Evolutionary conservation across 2,113 vertebrate genomes (phyloP), one percentile per base, ranked within the genome.

Genomic region (Peromyscus polionotus): DNA sequence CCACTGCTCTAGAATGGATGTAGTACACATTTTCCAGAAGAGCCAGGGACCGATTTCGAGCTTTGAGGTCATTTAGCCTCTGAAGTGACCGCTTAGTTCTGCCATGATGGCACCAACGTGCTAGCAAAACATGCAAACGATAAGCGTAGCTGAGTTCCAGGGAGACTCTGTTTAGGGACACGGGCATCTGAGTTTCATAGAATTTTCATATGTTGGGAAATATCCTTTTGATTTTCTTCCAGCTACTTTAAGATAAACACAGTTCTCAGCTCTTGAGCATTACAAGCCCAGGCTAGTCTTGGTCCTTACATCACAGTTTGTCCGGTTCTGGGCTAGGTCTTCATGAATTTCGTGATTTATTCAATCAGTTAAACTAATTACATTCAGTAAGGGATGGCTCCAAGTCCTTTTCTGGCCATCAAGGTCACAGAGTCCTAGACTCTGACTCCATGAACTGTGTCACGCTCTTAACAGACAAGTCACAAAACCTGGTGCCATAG

Each of bases 81-180:
- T 26, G 16, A 12, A 51, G 20, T 10, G 73, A 45, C 17, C 3
- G 33, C 13, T 75, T 59, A 12, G 3, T 76, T 36, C 79, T 3
- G 67, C 39, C 51, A 5, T 12, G 2, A 17, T 0, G 4, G 12
- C 2, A 6, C n/a, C 54, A 77, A 81, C 48, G 7, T 3, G 11
- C 26, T 42, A 39, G 2, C 10, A 85, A 91, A 61, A 68, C 1
- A 24, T 0, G 0, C 13, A 2, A 70, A 17, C 0, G n/a, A 10
- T 4, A 26, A 67, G 28, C 3, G 2, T 33, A 59, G 73, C 51
- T 54, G 6, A 65, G 72, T 76, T 65, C 65, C 95, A 54, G 67
- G 0, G 31, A 36, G 28, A 24, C 87, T 75, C 93, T 76, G 86
- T 48, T 86, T 63, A 75, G 77, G 24, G 88, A 84, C 45, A 79